A percentile compares a stretch with the other conserved stretches of the same genome.
Evolutionary conservation across 1,140 invertebrate species (phyloP).

Genomic region (Pararge aegeria): DNA sequence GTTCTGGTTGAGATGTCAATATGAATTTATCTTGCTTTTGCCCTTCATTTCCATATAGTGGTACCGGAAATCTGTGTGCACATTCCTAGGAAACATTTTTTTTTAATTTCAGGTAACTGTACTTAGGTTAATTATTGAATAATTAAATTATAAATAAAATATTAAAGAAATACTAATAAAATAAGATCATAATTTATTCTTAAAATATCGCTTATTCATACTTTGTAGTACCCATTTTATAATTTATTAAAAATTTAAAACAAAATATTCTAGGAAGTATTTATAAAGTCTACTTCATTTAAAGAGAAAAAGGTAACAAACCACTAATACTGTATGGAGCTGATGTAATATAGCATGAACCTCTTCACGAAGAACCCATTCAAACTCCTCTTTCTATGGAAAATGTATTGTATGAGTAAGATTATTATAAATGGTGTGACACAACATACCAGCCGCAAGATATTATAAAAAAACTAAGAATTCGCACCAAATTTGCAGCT

Average conservation of each 20-base stretch:
- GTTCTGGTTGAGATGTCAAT: constrained; percentile 90
- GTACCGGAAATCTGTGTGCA: constrained; percentile 90
- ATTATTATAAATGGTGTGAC: constrained; percentile 19
- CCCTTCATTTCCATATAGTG: constrained; percentile 90
- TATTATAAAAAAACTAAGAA: constrained; percentile 55
- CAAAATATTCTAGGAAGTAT: no score
- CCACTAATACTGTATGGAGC: constrained; percentile 90
- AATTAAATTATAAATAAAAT: constrained; percentile 2
- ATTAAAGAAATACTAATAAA: no score
- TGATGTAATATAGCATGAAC: constrained; percentile 92
- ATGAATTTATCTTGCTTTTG: constrained; percentile 95
- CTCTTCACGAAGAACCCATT: constrained; percentile 94
- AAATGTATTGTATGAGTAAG: constrained; percentile 33
- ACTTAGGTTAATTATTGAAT: no score
- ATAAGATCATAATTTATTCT: no score
- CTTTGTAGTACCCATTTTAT: no score
- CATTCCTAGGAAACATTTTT: constrained; percentile 84
- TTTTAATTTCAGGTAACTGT: no score
- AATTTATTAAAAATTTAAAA: no score
- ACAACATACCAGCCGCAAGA: constrained; percentile 28
- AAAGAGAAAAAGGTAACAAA: constrained; percentile 72
- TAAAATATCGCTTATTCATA: no score
- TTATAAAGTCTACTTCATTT: not conserved
- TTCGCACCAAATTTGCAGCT: constrained; percentile 89
- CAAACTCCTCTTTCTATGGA: constrained; percentile 94